These are phyloP conservation scores for Xiphias gladius DNA, from an alignment of 2,113 vertebrate genomes.

Conservation along the genomic window DNA sequence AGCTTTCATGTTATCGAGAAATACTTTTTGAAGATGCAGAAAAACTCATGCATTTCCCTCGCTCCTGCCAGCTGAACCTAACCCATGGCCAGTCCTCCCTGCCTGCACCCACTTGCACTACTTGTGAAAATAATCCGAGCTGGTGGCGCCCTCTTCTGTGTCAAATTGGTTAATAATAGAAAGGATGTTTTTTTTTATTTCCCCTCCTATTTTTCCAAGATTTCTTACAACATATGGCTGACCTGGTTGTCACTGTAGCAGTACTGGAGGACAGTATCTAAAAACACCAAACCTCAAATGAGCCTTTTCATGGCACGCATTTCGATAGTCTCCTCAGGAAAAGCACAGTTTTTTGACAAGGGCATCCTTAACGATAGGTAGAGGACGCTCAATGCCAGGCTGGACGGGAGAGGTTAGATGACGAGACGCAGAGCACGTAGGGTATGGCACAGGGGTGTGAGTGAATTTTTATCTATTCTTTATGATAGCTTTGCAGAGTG, in stretches of 20 bases:
- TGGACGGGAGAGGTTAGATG: background rate
- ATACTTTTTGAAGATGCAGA: background rate
- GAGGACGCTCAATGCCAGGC: constrained; percentile 37
- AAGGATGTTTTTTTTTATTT: background rate
- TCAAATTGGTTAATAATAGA: background rate
- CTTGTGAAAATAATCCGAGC: background rate
- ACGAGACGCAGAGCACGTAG: background rate
- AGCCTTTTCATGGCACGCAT: too few relatives aligned
- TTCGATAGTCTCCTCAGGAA: too few relatives aligned
- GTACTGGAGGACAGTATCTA: too few relatives aligned
- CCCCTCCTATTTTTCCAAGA: background rate
- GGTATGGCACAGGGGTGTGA: background rate
- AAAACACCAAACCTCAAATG: background rate
- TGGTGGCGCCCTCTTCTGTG: constrained; percentile 72
- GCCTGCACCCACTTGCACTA: too few relatives aligned
- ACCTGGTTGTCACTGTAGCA: background rate
- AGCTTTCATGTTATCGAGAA: background rate
- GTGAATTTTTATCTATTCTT: background rate
- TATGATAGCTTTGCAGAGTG: background rate
- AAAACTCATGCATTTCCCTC: background rate
- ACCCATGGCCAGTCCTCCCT: background rate
- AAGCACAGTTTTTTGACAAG: background rate
- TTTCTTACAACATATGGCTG: background rate
- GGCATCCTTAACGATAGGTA: background rate
- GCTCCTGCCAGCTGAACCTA: background rate